phyloP scores from a whole-genome alignment of 2,797 vertebrate genomes.

The Gouania willdenowi region DNA sequence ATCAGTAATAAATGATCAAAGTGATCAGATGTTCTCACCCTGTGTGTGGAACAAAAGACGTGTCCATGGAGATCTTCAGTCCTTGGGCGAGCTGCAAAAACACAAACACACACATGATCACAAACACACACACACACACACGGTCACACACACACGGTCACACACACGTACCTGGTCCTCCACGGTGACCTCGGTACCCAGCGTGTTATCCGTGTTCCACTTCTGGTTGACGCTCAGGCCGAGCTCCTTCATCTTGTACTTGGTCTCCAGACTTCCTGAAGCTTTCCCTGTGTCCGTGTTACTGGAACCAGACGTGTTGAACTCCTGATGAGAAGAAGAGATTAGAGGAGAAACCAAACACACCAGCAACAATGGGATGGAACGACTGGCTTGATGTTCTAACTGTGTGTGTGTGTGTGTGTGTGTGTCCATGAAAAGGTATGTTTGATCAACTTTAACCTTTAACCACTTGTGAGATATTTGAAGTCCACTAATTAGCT shows the following conservation, averaged over 20 bases:
- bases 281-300: conserved; percentile 90
- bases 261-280: conserved; percentile 89
- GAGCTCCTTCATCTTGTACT: conserved; percentile 88
- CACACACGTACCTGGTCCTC: conserved; percentile 84
- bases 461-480: too few species aligned
- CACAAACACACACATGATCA: conserved; percentile 3
- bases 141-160: conserved; percentile 81
- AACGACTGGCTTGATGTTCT: too few species aligned
- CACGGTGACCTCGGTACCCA: conserved; percentile 84
- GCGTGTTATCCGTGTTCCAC: conserved; percentile 93
- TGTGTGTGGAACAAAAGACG: conserved; percentile 94
- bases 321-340: conserved; percentile 75
- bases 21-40: conserved; percentile 82
- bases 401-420: too few species aligned
- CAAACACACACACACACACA: conserved; percentile 57
- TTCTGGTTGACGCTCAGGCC: conserved; percentile 90
- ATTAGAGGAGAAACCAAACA: neutral
- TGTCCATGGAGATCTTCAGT: conserved; percentile 88
- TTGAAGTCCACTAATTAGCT: too few species aligned
- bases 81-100: conserved; percentile 82
- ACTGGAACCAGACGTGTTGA: conserved; percentile 85
- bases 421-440: too few species aligned
- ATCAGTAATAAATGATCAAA: neutral
- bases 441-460: too few species aligned
- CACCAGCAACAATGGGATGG: too few species aligned